Conservation (phyloP, 1,140 invertebrate species). For the Globodera rostochiensis region DNA sequence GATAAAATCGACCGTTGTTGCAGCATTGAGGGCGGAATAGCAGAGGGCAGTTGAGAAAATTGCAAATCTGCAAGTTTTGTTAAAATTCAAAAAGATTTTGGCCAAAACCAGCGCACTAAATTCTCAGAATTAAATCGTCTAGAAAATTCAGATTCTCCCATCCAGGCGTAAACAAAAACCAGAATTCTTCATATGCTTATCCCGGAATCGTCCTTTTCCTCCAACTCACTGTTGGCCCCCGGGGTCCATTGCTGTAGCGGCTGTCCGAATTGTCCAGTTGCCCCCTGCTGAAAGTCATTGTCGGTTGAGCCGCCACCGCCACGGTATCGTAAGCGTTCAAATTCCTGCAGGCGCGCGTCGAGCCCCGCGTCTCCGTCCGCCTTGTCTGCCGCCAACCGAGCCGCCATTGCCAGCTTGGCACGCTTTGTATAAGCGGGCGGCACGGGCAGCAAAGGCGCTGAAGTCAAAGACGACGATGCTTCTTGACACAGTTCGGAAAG, state of each 20-base stretch:
- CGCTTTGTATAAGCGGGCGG: background rate
- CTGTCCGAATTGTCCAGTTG: background rate
- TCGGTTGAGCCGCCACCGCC: background rate
- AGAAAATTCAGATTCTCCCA: too few relatives aligned
- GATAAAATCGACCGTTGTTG: background rate
- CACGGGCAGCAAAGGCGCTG: background rate
- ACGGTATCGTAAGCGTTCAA: background rate
- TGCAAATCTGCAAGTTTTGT: background rate
- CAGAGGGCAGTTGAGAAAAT: background rate
- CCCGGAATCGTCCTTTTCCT: too few relatives aligned
- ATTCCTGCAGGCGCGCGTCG: background rate
- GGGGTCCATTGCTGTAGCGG: background rate
- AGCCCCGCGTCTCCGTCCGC: conserved; percentile 10
- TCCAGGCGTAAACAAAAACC: too few relatives aligned
- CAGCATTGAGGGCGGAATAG: background rate
- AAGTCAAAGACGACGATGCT: background rate
- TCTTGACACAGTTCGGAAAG: background rate
- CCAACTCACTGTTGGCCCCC: too few relatives aligned
- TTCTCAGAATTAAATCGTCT: too few relatives aligned
- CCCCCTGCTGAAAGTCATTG: background rate
- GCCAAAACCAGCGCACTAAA: too few relatives aligned
- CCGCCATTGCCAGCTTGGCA: background rate
- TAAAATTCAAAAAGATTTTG: too few relatives aligned
- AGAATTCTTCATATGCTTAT: too few relatives aligned
- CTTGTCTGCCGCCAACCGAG: background rate